Percentiles rank a stretch among this genome's conserved stretches.
These are phyloP conservation scores for Pempheris klunzingeri DNA, from an alignment of 2,797 vertebrate genomes.

Conservation along the genomic window DNA sequence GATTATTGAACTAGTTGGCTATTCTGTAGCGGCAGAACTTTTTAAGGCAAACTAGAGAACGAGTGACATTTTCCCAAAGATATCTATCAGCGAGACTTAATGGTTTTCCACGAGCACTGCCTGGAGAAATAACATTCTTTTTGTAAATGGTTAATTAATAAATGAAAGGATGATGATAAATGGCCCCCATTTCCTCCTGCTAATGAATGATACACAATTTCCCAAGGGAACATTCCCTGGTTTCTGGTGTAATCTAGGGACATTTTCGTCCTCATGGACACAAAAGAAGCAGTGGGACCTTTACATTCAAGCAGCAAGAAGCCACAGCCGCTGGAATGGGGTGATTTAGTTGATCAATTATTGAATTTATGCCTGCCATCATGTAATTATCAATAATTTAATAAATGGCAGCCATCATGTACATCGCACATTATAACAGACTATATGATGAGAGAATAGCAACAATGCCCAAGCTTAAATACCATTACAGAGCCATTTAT, in stretches of 20 bases:
- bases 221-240: constrained; percentile 31
- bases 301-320: constrained; percentile 5
- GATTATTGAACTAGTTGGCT: constrained; percentile 54
- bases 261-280: constrained; percentile 45
- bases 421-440: constrained; percentile 8
- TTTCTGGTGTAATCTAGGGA: constrained; percentile 48
- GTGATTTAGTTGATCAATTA: constrained; percentile 32
- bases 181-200: constrained; percentile 52
- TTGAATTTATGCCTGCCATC: constrained; percentile 17
- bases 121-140: constrained; percentile 60
- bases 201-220: constrained; percentile 68
- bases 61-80: constrained; percentile 73
- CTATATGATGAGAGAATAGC: constrained; percentile 17
- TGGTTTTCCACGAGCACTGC: constrained; percentile 69
- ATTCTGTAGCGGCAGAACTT: constrained; percentile 44
- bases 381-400: constrained; percentile 25
- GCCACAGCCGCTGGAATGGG: constrained; percentile 11
- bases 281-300: constrained; percentile 39
- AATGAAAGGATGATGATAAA: constrained; percentile 76
- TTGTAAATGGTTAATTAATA: constrained; percentile 80
- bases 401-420: constrained; percentile 11
- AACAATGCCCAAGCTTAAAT: neutral
- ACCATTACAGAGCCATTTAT: neutral
- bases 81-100: constrained; percentile 76
- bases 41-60: constrained; percentile 35